Conservation (phyloP, 2,113 vertebrate genomes). For the Prunella fulvescens region DNA sequence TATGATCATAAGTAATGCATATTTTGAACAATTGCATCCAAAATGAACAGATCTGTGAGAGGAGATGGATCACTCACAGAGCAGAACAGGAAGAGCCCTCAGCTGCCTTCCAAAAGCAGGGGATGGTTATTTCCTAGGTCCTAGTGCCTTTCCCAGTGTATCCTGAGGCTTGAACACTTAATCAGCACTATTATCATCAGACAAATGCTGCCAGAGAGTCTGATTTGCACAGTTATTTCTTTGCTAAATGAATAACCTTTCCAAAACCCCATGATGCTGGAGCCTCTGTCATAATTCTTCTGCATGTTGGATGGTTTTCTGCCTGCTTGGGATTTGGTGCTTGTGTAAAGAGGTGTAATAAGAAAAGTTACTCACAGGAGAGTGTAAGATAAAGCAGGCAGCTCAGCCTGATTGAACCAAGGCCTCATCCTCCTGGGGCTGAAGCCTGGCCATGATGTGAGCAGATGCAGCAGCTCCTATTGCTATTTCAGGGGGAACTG, state of each 20-base stretch:
- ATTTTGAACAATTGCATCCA: slow-evolving; percentile 47
- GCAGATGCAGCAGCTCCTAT: slow-evolving; percentile 34
- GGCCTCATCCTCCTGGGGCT: slow-evolving; percentile 15
- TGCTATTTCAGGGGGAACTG: not conserved
- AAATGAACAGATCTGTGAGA: slow-evolving; percentile 43
- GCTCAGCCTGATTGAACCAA: not conserved
- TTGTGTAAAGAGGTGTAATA: slow-evolving; percentile 1
- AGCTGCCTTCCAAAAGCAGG: slow-evolving; percentile 50
- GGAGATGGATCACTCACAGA: slow-evolving; percentile 39
- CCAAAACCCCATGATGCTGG: not conserved
- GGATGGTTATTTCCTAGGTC: slow-evolving; percentile 36
- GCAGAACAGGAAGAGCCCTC: slow-evolving; percentile 57
- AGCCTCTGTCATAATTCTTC: slow-evolving; percentile 15
- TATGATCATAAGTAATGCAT: slow-evolving; percentile 28
- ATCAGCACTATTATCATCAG: slow-evolving; percentile 35
- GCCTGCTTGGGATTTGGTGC: not conserved
- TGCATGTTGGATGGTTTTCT: not conserved
- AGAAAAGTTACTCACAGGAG: slow-evolving; percentile 18
- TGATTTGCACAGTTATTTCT: not conserved
- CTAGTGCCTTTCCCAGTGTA: slow-evolving; percentile 2
- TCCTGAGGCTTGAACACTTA: not conserved
- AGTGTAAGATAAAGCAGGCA: slow-evolving; percentile 33
- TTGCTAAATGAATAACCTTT: not conserved
- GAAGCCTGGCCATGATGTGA: not conserved
- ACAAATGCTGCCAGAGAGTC: not conserved